Percentiles rank a stretch among this genome's conserved stretches.
These are phyloP conservation scores for Riptortus pedestris DNA, from an alignment of 1,140 invertebrate species.

Conservation along the genomic window DNA sequence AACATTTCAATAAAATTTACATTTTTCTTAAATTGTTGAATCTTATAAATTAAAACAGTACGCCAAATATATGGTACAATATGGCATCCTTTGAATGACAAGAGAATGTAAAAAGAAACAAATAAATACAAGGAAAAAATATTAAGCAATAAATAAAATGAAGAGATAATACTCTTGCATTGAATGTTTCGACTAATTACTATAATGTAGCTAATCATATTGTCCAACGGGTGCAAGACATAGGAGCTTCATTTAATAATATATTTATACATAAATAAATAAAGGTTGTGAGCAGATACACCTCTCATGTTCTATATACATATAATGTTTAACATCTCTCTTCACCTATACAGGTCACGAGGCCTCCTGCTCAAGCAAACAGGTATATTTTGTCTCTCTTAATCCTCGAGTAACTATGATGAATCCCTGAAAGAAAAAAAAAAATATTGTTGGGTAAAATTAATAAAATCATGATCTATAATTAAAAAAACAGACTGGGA, in stretches of 20 bases:
- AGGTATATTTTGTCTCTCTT: neutral
- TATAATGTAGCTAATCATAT: neutral
- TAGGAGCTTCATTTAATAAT: neutral
- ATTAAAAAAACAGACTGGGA: no score
- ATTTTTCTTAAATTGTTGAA: no score
- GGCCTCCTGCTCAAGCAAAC: neutral
- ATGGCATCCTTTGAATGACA: neutral
- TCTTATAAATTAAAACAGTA: neutral
- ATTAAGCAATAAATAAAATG: neutral
- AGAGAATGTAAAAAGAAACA: neutral
- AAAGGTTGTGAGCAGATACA: slow-evolving; percentile 12
- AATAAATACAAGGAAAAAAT: neutral
- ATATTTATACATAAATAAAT: slow-evolving; percentile 11
- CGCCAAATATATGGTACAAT: neutral
- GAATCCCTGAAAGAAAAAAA: slow-evolving; percentile 6
- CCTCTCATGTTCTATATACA: neutral
- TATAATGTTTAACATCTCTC: neutral
- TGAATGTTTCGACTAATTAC: no score
- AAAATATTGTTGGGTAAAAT: neutral
- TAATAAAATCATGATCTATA: no score
- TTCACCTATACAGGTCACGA: neutral
- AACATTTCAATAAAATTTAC: neutral
- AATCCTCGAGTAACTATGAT: slow-evolving; percentile 5
- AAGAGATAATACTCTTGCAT: no score
- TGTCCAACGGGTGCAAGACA: neutral